phyloP scores from a whole-genome alignment of 2,113 vertebrate genomes.

The Gorsachius goisagi region DNA sequence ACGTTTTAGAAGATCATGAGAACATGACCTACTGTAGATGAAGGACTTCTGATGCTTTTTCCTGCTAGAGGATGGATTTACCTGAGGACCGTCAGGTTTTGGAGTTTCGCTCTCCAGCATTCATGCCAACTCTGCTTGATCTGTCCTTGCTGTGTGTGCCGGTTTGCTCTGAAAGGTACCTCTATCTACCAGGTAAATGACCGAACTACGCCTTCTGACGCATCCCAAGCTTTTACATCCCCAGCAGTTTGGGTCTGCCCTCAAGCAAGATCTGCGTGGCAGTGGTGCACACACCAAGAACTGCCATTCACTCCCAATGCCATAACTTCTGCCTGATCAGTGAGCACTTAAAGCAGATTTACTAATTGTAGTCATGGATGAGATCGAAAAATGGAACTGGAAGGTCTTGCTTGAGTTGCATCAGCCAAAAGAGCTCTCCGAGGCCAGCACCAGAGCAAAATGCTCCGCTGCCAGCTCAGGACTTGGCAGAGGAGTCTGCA shows the following conservation, averaged over 20 bases:
- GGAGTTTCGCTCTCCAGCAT: background rate
- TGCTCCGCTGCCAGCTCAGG: background rate
- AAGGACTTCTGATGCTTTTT: background rate
- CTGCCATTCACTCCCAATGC: background rate
- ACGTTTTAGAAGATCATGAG: background rate
- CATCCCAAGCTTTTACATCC: background rate
- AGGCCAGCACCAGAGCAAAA: fast-evolving
- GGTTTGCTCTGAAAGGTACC: background rate
- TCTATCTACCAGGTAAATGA: background rate
- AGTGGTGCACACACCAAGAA: background rate
- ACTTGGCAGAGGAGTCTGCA: background rate
- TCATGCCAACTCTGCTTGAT: background rate
- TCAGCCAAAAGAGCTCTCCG: background rate
- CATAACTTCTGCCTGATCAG: fast-evolving
- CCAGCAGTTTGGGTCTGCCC: background rate
- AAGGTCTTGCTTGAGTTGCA: background rate
- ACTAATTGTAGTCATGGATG: background rate
- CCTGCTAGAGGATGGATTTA: background rate
- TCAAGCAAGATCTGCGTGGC: background rate
- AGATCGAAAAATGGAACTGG: background rate
- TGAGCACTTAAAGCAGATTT: background rate
- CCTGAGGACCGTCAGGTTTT: background rate
- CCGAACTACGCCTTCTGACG: background rate
- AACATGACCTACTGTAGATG: background rate
- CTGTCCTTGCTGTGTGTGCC: background rate